phyloP scores from a whole-genome alignment of 2,888 invertebrate species.

The Peribatodes rhomboidaria region DNA sequence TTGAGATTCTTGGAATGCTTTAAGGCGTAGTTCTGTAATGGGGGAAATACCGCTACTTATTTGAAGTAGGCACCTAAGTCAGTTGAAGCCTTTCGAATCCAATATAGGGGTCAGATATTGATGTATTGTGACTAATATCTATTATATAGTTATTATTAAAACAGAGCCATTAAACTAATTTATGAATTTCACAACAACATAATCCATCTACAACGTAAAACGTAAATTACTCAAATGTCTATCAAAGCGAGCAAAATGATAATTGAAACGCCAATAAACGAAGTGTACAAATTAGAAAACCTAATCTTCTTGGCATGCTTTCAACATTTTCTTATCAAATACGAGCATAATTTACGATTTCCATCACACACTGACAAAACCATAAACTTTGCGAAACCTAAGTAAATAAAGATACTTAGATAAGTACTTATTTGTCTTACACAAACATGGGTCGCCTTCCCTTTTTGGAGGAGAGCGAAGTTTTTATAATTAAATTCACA shows the following conservation, averaged over 20 bases:
- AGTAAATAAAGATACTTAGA: conserved; percentile 18
- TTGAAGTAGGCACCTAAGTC: too few relatives aligned
- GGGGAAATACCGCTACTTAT: too few relatives aligned
- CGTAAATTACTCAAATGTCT: background rate
- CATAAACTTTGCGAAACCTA: conserved; percentile 14
- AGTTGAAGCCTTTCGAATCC: too few relatives aligned
- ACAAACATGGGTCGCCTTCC: conserved; percentile 7
- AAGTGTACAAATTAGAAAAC: conserved; percentile 15
- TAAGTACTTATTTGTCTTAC: conserved; percentile 26
- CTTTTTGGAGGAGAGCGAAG: conserved; percentile 20
- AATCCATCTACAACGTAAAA: background rate
- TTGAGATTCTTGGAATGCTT: too few relatives aligned
- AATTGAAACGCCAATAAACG: conserved; percentile 18
- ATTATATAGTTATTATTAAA: too few relatives aligned
- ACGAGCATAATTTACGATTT: conserved; percentile 8
- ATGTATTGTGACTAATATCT: too few relatives aligned
- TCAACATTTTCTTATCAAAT: conserved; percentile 15
- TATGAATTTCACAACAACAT: background rate
- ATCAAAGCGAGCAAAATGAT: conserved; percentile 8
- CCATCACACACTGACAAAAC: conserved; percentile 16
- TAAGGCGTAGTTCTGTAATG: too few relatives aligned
- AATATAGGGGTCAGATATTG: too few relatives aligned
- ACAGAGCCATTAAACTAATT: background rate
- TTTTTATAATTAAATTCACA: conserved; percentile 41
- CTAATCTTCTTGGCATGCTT: conserved; percentile 13